Base-by-base conservation (phyloP, 2,888 invertebrate genomes). In the Gryllus longicercus region DNA sequence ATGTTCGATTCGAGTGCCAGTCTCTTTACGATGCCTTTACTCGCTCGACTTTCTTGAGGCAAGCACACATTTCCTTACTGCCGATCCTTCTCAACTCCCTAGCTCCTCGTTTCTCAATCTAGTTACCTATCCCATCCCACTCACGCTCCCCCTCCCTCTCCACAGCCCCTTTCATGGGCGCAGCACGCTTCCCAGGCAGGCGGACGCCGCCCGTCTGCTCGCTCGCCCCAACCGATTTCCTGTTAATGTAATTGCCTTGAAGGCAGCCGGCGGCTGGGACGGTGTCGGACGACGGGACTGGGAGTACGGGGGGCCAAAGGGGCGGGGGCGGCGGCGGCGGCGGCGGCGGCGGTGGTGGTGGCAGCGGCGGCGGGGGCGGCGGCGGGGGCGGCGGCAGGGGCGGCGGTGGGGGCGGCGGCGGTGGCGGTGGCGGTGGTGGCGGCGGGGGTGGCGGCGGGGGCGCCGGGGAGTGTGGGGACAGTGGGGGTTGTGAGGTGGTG, bases 231-330 rank as follows among this genome's bases (percentile, higher is more conserved):
- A n/a, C 63, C 63, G 63, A 63, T 63, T 63, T 63, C 63, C 63
- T 63, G 63, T 63, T 63, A 63, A 63, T n/a, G 63, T 63, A 63
- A 63, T 63, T 63, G 63, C 63, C 63, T 63, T n/a, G n/a, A 63
- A 63, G 63, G 63, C 63, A 0, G n/a, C 16, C 8, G 63, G n/a
- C 16, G n/a, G 63, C 14, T 16, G 63, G 63, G 63, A 1, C 63
- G 8, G 63, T 0, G 63, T 12, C n/a, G n/a, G 63, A 14, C 63
- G 16, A 3, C n/a, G 16, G n/a, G n/a, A 1, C 63, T 14, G 63
- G 8, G 14, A n/a, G n/a, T 14, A 63, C n/a, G 14, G 14, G 51
- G 51, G 12, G 11, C 51, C 51, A 16, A 14, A 11, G 12, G 51
- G 12, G 12, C 4, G 63, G 63, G 0, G 18, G 12, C 18, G 63